Conservation (phyloP, 2,888 invertebrate species). For the Lydus trimaculatus region DNA sequence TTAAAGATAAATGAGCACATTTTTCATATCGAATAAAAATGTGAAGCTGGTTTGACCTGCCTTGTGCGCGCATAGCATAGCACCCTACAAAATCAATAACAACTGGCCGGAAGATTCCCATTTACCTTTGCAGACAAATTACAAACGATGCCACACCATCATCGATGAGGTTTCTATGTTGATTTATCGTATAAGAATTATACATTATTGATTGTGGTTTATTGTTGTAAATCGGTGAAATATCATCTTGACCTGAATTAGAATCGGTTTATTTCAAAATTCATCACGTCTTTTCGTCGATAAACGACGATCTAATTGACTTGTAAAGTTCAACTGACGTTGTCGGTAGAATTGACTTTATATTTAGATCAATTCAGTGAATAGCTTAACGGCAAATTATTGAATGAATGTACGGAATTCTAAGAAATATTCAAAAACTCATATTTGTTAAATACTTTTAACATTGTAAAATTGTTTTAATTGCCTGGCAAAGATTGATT, state of each 20-base stretch:
- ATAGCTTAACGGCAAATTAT: neutral
- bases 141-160: constrained; percentile 24
- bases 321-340: constrained; percentile 15
- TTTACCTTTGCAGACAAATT: constrained; percentile 33
- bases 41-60: constrained; percentile 18
- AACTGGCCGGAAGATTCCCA: constrained; percentile 33
- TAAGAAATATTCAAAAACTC: neutral
- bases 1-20: constrained; percentile 24
- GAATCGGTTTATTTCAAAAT: neutral
- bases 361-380: constrained; percentile 12
- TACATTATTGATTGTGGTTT: neutral
- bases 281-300: neutral
- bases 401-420: neutral
- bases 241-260: no score
- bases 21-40: constrained; percentile 20
- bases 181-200: no score
- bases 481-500: constrained; percentile 18
- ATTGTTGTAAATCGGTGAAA: no score
- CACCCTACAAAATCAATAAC: constrained; percentile 29
- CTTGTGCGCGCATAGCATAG: constrained; percentile 27
- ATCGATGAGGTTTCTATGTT: constrained; percentile 22
- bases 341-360: constrained; percentile 19
- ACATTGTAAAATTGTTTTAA: neutral
- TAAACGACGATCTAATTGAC: constrained; percentile 15
- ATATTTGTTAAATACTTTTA: no score